A percentile compares a stretch with the other conserved stretches of the same genome.
Evolutionary conservation across 1,140 invertebrate species (phyloP).

Genomic region (Plutomurus gul): DNA sequence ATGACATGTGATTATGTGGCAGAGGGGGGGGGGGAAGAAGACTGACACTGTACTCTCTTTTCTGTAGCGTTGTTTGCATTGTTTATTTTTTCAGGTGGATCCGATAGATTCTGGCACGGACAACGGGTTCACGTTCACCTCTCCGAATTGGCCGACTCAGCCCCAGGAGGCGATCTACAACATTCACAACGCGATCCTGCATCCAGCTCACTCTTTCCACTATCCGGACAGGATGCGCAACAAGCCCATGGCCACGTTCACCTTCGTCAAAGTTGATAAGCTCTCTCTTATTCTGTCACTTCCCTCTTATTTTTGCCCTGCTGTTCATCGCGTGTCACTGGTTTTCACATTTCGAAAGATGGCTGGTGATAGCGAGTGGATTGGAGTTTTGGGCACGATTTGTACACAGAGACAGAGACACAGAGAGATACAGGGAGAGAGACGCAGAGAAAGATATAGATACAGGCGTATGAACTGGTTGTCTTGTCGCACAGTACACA

Average conservation of each 20-base stretch:
- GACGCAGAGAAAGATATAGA: too few species aligned
- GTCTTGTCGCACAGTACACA: neutral
- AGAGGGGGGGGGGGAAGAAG: too few species aligned
- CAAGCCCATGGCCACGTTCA: conserved; percentile 61
- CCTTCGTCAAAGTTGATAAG: conserved; percentile 54
- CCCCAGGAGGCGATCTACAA: conserved; percentile 64
- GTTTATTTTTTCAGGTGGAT: conserved; percentile 57
- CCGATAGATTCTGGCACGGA: conserved; percentile 73
- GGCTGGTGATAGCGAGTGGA: too few species aligned
- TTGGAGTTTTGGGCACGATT: too few species aligned
- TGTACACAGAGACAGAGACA: too few species aligned
- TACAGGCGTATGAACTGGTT: too few species aligned
- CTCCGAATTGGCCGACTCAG: conserved; percentile 64
- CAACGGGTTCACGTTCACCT: conserved; percentile 68
- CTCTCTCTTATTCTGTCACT: neutral
- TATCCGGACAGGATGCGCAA: conserved; percentile 57
- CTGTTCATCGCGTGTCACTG: too few species aligned
- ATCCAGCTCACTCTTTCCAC: conserved; percentile 64
- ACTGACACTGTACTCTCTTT: too few species aligned
- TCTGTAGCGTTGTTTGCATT: neutral
- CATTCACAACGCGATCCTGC: conserved; percentile 58
- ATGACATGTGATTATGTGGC: neutral
- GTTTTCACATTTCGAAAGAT: neutral
- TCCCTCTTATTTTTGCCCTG: neutral
- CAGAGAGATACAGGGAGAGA: too few species aligned